Base-by-base conservation (phyloP, 2,888 invertebrate species). In the Anthophora plumipes region DNA sequence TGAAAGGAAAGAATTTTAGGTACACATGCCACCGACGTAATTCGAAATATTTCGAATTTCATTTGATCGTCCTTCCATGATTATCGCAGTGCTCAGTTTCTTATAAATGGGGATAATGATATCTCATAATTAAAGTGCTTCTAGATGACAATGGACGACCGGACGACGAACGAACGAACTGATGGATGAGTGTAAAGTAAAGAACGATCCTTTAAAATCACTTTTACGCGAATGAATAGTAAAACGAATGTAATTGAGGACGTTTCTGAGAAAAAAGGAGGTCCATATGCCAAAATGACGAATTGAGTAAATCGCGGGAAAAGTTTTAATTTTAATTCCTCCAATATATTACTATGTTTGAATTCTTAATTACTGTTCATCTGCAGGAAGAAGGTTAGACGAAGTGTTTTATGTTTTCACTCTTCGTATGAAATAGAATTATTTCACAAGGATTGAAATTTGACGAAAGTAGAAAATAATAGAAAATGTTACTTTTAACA, bases 151-250 rank as follows among this genome's bases (percentile, higher is more conserved):
- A 25, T 11, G 66, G 22, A 22, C 37, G 39, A 25, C 31, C 22
- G 46, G 25, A 39, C 57, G 46, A n/a, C n/a, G n/a, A n/a, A 67
- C 41, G 55, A 20, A 41, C 20, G 22, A 55, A 37, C 31, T 25
- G 9, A 7, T 12, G 37, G 48, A 68, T 64, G 74, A 80, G 79
- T 69, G 78, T 52, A 67, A 57, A 46, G 80, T 55, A 80, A 79
- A 80, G 80, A 74, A 54, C 41, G 64, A 57, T 80, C 80, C 60
- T 69, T 78, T 59, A 64, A 63, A 80, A 80, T 74, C 64, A 60
- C 64, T 68, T 79, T 63, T 78, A 37, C 41, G 25, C 57, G n/a
- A 50, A 39, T 31, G 37, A 48, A n/a, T 64, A 43, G n/a, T 22
- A 73, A 73, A 63, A 48, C 61, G 63, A 68, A 52, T 41, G 68